A percentile compares a stretch with the other conserved stretches of the same genome.
Evolutionary conservation across 2,113 vertebrate genomes (phyloP).

Genomic region (Typhlomys cinereus): DNA sequence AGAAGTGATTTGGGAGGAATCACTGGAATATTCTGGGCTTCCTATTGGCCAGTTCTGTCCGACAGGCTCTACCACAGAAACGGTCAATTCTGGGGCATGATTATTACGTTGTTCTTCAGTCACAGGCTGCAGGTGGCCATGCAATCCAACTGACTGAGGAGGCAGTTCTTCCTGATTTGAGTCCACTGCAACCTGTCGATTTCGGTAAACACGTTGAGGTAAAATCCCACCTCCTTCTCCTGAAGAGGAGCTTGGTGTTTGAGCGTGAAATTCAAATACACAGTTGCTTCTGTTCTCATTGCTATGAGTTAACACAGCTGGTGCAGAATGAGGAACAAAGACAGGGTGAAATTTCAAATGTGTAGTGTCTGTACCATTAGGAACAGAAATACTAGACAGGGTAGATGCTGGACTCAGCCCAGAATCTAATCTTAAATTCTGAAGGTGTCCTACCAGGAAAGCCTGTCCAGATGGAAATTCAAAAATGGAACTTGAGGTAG

Average conservation of each 20-base stretch:
- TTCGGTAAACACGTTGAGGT: slow-evolving; percentile 88
- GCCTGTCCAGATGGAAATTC: slow-evolving; percentile 89
- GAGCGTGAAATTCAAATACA: slow-evolving; percentile 95
- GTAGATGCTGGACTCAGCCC: slow-evolving; percentile 84
- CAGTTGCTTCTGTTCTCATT: slow-evolving; percentile 86
- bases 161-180: slow-evolving; percentile 89
- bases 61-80: slow-evolving; percentile 89
- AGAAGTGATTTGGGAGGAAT: slow-evolving; percentile 94
- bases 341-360: slow-evolving; percentile 89
- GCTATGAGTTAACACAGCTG: slow-evolving; percentile 90
- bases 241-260: slow-evolving; percentile 84
- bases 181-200: slow-evolving; percentile 91
- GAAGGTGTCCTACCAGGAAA: slow-evolving; percentile 88
- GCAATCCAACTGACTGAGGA: slow-evolving; percentile 79
- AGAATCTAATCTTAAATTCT: slow-evolving; percentile 88
- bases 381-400: slow-evolving; percentile 84
- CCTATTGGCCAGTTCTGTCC: slow-evolving; percentile 89
- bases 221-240: slow-evolving; percentile 87
- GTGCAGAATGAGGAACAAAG: slow-evolving; percentile 93
- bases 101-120: slow-evolving; percentile 93
- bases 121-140: slow-evolving; percentile 93
- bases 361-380: slow-evolving; percentile 85
- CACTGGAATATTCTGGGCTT: slow-evolving; percentile 95
- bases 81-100: slow-evolving; percentile 87
- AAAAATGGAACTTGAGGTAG: slow-evolving; percentile 88